Conservation (phyloP, 2,888 invertebrate genomes). For the Apamea sordens region DNA sequence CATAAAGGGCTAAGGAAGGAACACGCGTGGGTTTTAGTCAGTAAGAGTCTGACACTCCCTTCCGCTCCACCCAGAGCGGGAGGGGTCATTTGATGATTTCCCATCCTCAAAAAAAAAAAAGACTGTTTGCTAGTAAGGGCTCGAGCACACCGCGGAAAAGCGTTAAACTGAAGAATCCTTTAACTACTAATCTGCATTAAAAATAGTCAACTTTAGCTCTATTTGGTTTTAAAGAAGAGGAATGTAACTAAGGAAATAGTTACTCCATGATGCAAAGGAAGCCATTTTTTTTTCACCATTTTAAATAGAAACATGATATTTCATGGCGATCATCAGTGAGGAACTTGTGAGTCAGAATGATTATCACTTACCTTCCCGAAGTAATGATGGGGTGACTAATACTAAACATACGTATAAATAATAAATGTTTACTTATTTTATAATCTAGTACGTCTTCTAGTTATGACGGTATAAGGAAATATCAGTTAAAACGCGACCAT, state of each 20-base stretch:
- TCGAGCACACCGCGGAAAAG: background rate
- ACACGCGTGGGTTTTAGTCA: no score
- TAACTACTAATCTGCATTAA: constrained; percentile 13
- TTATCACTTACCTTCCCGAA: constrained; percentile 34
- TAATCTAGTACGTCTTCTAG: background rate
- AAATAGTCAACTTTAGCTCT: background rate
- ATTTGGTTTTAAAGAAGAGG: background rate
- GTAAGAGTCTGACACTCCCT: no score
- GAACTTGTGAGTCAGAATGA: constrained; percentile 42
- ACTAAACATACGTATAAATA: background rate
- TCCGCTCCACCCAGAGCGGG: no score
- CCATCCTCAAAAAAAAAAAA: no score
- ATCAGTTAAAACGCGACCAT: background rate
- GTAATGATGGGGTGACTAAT: constrained; percentile 40
- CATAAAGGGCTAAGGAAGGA: no score
- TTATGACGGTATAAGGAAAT: constrained; percentile 5
- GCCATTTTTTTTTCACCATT: constrained; percentile 21
- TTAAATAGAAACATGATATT: constrained; percentile 21
- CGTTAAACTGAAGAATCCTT: background rate
- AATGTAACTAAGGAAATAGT: constrained; percentile 7
- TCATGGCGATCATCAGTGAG: constrained; percentile 29
- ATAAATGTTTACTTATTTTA: background rate
- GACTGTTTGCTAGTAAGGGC: background rate
- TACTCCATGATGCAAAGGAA: constrained; percentile 3
- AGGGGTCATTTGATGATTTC: no score